phyloP scores from a whole-genome alignment of 2,888 invertebrate species.

The Lithosia quadra region DNA sequence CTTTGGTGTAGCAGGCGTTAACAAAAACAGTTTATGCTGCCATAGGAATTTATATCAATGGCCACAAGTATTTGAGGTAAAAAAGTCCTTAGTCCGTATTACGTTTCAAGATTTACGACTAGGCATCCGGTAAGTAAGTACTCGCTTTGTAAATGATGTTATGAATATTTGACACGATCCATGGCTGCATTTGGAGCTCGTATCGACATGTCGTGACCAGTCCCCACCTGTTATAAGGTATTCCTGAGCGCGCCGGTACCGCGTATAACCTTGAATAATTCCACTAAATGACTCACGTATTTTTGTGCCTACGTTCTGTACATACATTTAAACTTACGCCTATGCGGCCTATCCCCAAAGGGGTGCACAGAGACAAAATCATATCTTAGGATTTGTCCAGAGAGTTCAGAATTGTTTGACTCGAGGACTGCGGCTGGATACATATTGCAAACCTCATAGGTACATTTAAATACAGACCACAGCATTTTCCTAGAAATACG shows the following conservation, averaged over 20 bases:
- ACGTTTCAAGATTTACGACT: neutral
- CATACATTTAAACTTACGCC: neutral
- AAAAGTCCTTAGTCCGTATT: neutral
- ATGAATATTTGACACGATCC: slow-evolving; percentile 8
- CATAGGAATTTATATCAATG: no score
- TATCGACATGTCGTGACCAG: slow-evolving; percentile 29
- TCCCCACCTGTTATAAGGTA: slow-evolving; percentile 27
- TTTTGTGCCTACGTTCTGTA: slow-evolving; percentile 5
- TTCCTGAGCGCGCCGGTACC: slow-evolving; percentile 7
- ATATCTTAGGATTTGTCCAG: no score
- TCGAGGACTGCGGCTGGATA: no score
- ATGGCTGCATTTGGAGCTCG: slow-evolving; percentile 10
- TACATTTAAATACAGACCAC: no score
- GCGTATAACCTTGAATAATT: slow-evolving; percentile 10
- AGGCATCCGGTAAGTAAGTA: neutral
- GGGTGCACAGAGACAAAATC: no score
- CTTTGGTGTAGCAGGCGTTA: no score
- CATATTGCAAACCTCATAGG: no score
- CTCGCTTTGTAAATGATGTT: neutral
- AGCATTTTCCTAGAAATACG: no score
- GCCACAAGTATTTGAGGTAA: no score
- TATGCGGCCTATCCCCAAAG: neutral
- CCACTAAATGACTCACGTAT: slow-evolving; percentile 12
- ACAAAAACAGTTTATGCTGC: no score
- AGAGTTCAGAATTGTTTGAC: no score